phyloP scores from a whole-genome alignment of 2,797 vertebrate species.

The Strix occidentalis region DNA sequence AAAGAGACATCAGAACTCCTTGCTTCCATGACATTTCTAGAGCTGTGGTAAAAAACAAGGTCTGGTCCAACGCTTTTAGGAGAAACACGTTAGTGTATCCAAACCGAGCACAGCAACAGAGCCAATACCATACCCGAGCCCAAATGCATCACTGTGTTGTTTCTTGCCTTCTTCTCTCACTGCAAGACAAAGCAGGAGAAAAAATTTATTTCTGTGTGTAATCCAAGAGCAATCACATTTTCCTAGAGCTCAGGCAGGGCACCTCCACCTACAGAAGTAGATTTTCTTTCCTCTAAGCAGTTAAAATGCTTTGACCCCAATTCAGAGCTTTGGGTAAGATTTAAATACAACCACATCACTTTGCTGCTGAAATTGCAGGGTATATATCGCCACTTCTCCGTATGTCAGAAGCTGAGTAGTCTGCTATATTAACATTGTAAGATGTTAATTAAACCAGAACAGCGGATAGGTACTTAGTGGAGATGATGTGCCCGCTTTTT shows the following conservation, averaged over 20 bases:
- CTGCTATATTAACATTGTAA: neutral
- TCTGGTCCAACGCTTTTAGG: neutral
- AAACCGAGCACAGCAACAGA: neutral
- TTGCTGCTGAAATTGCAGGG: conserved; percentile 13
- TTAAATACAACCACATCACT: neutral
- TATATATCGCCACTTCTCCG: neutral
- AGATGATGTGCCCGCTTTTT: neutral
- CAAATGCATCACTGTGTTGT: neutral
- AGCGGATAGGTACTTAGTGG: neutral
- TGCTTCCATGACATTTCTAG: neutral
- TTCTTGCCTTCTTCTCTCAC: neutral
- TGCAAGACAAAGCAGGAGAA: neutral
- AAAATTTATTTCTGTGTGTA: neutral
- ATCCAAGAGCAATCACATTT: neutral
- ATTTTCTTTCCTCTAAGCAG: neutral
- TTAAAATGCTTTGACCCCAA: neutral
- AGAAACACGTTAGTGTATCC: neutral
- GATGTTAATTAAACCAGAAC: neutral
- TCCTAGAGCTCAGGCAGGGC: neutral
- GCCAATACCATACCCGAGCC: neutral
- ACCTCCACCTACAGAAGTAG: neutral
- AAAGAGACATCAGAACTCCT: neutral
- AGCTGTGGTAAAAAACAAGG: neutral
- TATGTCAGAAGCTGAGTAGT: neutral
- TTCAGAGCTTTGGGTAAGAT: neutral